phyloP scores from a whole-genome alignment of 92 coral and sea anemone species.

The Muricea muricata region DNA sequence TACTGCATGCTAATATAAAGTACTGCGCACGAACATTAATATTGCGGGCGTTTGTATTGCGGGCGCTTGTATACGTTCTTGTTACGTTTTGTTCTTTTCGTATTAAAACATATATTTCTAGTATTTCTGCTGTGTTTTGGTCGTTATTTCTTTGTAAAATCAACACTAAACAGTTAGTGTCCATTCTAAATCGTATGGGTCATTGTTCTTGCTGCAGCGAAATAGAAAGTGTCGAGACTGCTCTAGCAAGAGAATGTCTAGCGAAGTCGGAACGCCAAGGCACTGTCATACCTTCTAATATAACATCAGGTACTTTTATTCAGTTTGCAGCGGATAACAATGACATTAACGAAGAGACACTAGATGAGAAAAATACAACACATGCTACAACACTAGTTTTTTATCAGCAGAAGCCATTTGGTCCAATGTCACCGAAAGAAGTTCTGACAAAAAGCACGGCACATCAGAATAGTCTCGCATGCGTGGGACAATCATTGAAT shows the following conservation, averaged over 20 bases:
- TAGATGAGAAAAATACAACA: slow-evolving; percentile 58
- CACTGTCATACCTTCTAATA: slow-evolving; percentile 48
- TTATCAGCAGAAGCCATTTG: slow-evolving; percentile 57
- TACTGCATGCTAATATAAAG: too few species aligned
- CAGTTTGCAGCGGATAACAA: slow-evolving; percentile 58
- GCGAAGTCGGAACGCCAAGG: slow-evolving; percentile 32
- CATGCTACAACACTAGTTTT: slow-evolving; percentile 56
- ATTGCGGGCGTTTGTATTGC: too few species aligned
- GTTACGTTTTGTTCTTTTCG: too few species aligned
- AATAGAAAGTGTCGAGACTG: slow-evolving; percentile 47
- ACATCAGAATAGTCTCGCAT: slow-evolving; percentile 46
- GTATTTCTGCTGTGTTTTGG: too few species aligned
- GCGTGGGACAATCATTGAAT: slow-evolving; percentile 31
- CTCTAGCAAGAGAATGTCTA: slow-evolving; percentile 25
- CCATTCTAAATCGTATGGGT: neutral
- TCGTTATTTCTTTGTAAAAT: too few species aligned
- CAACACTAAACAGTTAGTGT: too few species aligned
- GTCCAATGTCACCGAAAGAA: slow-evolving; percentile 59
- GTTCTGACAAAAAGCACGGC: neutral
- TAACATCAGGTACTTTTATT: slow-evolving; percentile 48
- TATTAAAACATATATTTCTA: too few species aligned
- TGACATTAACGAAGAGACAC: slow-evolving; percentile 54
- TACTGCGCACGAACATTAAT: too few species aligned
- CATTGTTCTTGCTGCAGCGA: slow-evolving; percentile 45
- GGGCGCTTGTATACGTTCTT: too few species aligned